phyloP scores from a whole-genome alignment of 2,113 vertebrate genomes.

The rabbit (Oryctolagus cuniculus) region DNA sequence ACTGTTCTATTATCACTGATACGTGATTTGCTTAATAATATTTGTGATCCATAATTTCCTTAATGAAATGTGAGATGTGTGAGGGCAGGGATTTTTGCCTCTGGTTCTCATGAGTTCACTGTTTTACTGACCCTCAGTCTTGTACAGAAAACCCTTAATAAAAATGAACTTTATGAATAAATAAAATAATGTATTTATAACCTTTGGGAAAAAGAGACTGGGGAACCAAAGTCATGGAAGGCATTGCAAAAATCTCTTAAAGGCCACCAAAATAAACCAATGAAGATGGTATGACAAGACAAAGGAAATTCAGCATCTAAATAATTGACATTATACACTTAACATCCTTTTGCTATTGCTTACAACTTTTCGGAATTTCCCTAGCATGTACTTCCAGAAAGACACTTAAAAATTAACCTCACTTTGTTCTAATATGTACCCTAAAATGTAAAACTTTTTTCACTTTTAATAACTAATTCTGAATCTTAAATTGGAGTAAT shows the following conservation, averaged over 20 bases:
- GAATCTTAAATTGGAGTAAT: slow-evolving; percentile 37
- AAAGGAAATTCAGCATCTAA: slow-evolving; percentile 33
- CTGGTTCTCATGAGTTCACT: slow-evolving; percentile 3
- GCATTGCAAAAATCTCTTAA: slow-evolving; percentile 7
- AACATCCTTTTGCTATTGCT: slow-evolving; percentile 50
- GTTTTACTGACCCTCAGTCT: slow-evolving; percentile 14
- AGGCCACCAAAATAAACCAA: slow-evolving; percentile 36
- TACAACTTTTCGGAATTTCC: slow-evolving; percentile 52
- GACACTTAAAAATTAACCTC: slow-evolving; percentile 35
- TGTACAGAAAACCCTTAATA: not conserved
- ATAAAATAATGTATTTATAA: slow-evolving; percentile 41
- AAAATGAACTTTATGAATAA: slow-evolving; percentile 57
- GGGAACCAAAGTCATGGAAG: slow-evolving; percentile 12
- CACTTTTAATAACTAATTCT: slow-evolving; percentile 20
- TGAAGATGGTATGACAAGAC: not conserved
- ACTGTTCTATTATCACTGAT: not conserved
- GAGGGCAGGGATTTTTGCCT: slow-evolving; percentile 36
- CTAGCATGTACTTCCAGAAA: slow-evolving; percentile 31
- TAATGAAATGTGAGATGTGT: slow-evolving; percentile 9
- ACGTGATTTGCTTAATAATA: slow-evolving; percentile 8
- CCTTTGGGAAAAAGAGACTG: slow-evolving; percentile 4
- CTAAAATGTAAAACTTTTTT: slow-evolving; percentile 35
- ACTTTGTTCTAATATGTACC: slow-evolving; percentile 27
- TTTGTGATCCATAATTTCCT: not conserved
- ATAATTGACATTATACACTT: slow-evolving; percentile 43